Evolutionary conservation across 2,797 vertebrate species (phyloP).

Genomic region (Coregonus suidteri): DNA sequence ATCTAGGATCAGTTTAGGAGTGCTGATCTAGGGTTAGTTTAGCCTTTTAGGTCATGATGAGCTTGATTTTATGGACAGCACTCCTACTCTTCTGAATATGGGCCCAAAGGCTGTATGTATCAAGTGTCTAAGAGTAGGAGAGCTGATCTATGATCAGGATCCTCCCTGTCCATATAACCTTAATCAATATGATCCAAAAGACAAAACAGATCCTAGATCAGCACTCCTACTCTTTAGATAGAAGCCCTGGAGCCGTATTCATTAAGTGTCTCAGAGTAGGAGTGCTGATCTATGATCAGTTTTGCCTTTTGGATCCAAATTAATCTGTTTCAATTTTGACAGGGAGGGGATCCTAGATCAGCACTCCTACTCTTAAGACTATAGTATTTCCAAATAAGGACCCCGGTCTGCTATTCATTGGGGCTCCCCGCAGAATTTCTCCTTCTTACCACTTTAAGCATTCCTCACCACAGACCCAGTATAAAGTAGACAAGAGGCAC

Average conservation of each 20-base stretch:
- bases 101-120: not conserved
- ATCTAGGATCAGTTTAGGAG: not conserved
- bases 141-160: not conserved
- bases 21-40: not conserved
- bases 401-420: conserved; percentile 51
- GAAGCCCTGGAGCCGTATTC: not conserved
- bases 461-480: conserved; percentile 51
- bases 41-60: not conserved
- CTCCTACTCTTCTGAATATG: not conserved
- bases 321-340: no score
- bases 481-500: conserved; percentile 8
- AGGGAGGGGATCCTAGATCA: no score
- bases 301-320: no score
- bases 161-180: not conserved
- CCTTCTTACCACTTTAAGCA: conserved; percentile 36
- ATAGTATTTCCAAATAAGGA: no score
- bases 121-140: not conserved
- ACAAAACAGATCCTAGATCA: not conserved
- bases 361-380: no score
- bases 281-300: no score
- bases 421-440: conserved; percentile 40
- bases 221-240: not conserved
- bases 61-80: not conserved
- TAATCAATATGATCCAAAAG: not conserved
- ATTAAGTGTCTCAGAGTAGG: not conserved